Evolutionary conservation across 2,797 vertebrate genomes (phyloP).

Genomic region (Halcyon leucocephala): DNA sequence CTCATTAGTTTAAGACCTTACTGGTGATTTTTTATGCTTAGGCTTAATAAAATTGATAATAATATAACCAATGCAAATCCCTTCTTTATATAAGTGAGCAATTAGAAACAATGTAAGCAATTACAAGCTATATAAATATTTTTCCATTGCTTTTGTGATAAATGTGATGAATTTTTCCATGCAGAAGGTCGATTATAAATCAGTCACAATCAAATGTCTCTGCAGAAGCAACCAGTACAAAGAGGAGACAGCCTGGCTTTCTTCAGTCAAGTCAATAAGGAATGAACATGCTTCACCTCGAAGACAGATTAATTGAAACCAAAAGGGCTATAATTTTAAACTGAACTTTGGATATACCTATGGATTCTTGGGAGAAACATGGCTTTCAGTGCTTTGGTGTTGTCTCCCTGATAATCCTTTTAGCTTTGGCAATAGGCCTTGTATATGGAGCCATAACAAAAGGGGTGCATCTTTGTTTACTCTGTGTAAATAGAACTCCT

Average conservation of each 20-base stretch:
- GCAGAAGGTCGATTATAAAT: neutral
- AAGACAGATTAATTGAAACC: neutral
- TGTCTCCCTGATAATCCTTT: neutral
- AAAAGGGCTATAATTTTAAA: neutral
- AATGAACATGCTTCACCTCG: neutral
- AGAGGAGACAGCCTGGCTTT: neutral
- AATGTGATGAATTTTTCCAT: neutral
- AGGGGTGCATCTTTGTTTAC: neutral
- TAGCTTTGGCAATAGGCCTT: neutral
- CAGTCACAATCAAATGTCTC: neutral
- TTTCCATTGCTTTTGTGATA: conserved; percentile 30
- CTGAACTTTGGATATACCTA: neutral
- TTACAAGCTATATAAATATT: conserved; percentile 2
- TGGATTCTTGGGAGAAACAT: neutral
- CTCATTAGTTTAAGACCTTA: conserved; percentile 29
- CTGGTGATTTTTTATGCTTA: conserved; percentile 18
- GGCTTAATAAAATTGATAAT: conserved; percentile 22
- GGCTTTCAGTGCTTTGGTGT: neutral
- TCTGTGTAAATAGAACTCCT: neutral
- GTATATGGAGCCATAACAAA: neutral
- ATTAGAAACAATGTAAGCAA: conserved; percentile 41
- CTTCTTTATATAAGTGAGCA: conserved; percentile 10
- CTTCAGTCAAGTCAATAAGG: neutral
- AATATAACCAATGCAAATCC: neutral
- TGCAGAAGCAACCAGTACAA: neutral